Percentiles rank a stretch among this genome's conserved stretches.
Conservation (phyloP, 2,888 invertebrate genomes). For the Hedya salicella region DNA sequence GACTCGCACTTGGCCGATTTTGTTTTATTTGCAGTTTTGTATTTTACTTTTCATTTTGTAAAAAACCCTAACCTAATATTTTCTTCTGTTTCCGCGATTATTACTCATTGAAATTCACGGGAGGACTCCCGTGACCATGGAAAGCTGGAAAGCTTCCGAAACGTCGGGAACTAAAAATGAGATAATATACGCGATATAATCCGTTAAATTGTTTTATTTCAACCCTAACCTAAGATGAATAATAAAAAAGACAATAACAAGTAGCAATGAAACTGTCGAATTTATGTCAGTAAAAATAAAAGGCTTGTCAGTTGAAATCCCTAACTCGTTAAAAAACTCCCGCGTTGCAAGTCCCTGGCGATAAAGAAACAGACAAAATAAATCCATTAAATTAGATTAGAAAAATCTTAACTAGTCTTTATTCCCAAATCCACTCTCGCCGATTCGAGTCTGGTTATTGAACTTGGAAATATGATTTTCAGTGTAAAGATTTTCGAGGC, state of each 20-base stretch:
- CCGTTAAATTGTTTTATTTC: too few species aligned
- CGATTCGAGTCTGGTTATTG: conserved; percentile 3
- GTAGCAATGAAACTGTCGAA: background rate
- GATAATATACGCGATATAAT: too few species aligned
- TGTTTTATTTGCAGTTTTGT: too few species aligned
- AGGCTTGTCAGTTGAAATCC: background rate
- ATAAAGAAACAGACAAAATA: background rate
- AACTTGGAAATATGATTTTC: conserved; percentile 2
- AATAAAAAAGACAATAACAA: background rate
- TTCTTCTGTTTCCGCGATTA: too few species aligned
- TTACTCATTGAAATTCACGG: too few species aligned
- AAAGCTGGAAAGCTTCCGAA: too few species aligned
- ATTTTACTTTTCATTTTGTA: too few species aligned
- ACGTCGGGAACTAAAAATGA: too few species aligned
- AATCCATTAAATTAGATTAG: conserved; percentile 3
- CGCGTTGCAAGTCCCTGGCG: background rate
- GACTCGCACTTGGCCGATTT: too few species aligned
- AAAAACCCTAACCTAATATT: too few species aligned
- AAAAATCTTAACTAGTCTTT: conserved; percentile 24
- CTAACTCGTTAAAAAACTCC: background rate
- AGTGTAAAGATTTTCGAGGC: background rate
- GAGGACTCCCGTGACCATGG: too few species aligned
- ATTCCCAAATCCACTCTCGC: conserved; percentile 13
- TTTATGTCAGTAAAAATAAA: background rate
- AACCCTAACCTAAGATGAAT: too few species aligned